A percentile compares a stretch with the other conserved stretches of the same genome.
phyloP scores from a whole-genome alignment of 1,140 invertebrate genomes.

The Saxidomus purpurata region DNA sequence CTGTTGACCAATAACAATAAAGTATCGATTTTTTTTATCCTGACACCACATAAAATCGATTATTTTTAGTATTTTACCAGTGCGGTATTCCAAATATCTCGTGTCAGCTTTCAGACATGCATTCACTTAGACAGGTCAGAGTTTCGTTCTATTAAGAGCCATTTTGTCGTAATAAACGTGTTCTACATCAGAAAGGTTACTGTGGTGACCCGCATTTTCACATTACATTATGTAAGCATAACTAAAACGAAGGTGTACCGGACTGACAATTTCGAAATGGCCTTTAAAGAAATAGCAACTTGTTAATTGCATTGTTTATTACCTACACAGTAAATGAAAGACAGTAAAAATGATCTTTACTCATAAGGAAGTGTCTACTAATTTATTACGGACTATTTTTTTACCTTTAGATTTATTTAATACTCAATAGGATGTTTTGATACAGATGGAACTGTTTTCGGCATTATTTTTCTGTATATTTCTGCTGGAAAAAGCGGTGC shows the following conservation, averaged over 20 bases:
- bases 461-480: neutral
- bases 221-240: neutral
- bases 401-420: neutral
- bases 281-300: neutral
- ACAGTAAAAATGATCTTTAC: neutral
- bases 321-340: neutral
- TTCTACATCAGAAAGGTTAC: neutral
- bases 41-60: neutral
- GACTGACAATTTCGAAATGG: constrained; percentile 11
- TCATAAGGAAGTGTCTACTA: neutral
- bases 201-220: neutral
- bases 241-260: neutral
- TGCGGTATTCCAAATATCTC: constrained; percentile 2
- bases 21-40: neutral
- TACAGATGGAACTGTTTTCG: neutral
- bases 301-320: constrained; percentile 36
- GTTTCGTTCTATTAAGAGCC: neutral
- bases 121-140: neutral
- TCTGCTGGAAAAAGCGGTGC: neutral
- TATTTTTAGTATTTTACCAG: neutral
- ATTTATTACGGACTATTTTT: neutral
- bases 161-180: constrained; percentile 6
- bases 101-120: neutral
- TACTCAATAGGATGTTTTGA: neutral
- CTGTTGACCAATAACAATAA: constrained; percentile 1